Conservation (phyloP, 2,797 vertebrate genomes). For the Denticeps clupeoides region DNA sequence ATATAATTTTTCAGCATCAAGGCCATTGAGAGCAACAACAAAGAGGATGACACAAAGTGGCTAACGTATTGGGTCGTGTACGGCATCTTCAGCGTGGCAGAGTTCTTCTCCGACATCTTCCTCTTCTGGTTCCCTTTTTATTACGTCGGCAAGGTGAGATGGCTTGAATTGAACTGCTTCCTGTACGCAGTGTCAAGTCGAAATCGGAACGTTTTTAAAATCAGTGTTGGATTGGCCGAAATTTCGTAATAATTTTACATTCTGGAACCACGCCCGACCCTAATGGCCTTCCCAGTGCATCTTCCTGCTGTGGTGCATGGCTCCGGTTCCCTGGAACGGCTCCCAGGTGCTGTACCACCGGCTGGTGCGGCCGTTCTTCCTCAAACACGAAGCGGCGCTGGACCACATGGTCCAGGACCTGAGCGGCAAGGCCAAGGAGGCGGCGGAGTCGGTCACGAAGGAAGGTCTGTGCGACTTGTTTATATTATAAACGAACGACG, state of each 20-base stretch:
- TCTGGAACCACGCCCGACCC: background rate
- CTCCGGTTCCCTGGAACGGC: conserved; percentile 81
- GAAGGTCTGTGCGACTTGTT: too few species aligned
- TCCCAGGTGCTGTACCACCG: conserved; percentile 71
- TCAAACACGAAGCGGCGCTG: conserved; percentile 69
- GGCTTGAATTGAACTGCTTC: background rate
- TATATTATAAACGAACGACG: too few species aligned
- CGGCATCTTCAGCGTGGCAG: conserved; percentile 73
- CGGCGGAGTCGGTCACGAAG: conserved; percentile 54
- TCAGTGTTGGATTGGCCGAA: too few species aligned
- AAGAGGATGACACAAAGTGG: conserved; percentile 89
- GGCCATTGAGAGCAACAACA: conserved; percentile 80
- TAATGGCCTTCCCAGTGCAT: conserved; percentile 60
- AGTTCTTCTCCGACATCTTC: conserved; percentile 87
- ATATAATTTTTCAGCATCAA: conserved; percentile 64
- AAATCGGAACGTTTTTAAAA: too few species aligned
- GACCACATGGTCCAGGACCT: conserved; percentile 68
- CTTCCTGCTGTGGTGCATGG: conserved; percentile 96
- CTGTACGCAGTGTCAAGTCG: too few species aligned
- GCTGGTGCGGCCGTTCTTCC: conserved; percentile 74
- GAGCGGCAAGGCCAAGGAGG: conserved; percentile 55
- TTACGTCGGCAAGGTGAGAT: conserved; percentile 77
- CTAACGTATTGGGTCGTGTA: conserved; percentile 97
- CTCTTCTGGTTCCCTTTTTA: conserved; percentile 97
- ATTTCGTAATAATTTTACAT: too few species aligned